phyloP scores from a whole-genome alignment of 2,888 invertebrate genomes.

The Phasia obesa region DNA sequence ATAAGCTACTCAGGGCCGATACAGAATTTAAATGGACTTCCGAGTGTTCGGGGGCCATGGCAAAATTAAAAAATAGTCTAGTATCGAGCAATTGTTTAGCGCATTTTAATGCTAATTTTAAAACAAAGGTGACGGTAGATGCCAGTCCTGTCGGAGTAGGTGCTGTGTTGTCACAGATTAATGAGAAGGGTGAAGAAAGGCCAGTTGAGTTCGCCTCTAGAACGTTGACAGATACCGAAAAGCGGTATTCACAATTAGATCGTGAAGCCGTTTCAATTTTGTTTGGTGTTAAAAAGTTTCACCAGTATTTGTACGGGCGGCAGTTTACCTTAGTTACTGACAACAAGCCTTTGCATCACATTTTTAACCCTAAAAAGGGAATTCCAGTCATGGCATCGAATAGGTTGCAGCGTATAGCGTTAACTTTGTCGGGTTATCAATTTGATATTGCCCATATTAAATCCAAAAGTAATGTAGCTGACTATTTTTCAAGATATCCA shows the following conservation, averaged over 20 bases:
- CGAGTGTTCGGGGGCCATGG: slow-evolving; percentile 75
- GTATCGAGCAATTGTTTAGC: slow-evolving; percentile 61
- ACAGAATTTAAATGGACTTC: slow-evolving; percentile 72
- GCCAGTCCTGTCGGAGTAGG: slow-evolving; percentile 73
- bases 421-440: too few species aligned
- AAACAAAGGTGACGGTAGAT: slow-evolving; percentile 73
- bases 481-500: slow-evolving; percentile 72
- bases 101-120: slow-evolving; percentile 73
- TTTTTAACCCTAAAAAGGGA: slow-evolving; percentile 56
- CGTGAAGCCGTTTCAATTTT: slow-evolving; percentile 76
- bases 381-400: slow-evolving; percentile 74
- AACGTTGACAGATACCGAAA: slow-evolving; percentile 75
- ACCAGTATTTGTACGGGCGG: slow-evolving; percentile 47
- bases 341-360: slow-evolving; percentile 53
- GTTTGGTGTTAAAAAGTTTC: slow-evolving; percentile 78
- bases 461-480: slow-evolving; percentile 73
- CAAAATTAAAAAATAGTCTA: slow-evolving; percentile 53
- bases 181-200: slow-evolving; percentile 76
- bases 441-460: too few species aligned
- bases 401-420: slow-evolving; percentile 70
- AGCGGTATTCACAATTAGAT: slow-evolving; percentile 75
- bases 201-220: slow-evolving; percentile 78
- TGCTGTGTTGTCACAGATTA: slow-evolving; percentile 77
- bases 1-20: slow-evolving; percentile 34
- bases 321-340: slow-evolving; percentile 56